phyloP scores from a whole-genome alignment of 1,140 invertebrate species.

The Panagrolaimus sp. region DNA sequence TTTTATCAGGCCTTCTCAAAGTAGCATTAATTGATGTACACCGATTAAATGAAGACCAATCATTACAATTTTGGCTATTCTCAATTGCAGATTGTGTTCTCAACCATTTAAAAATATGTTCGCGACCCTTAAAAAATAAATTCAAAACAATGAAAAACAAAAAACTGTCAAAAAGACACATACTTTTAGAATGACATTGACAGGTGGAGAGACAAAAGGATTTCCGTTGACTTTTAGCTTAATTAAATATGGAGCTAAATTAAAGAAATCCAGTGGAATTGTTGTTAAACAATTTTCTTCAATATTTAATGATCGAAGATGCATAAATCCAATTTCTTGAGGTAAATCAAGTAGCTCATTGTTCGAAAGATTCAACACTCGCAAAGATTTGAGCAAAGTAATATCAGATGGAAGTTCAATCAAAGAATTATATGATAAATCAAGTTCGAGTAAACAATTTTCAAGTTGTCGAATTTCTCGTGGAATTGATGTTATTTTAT shows the following conservation, averaged over 20 bases:
- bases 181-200: background rate
- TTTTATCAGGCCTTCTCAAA: conserved; percentile 11
- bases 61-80: background rate
- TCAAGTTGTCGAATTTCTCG: conserved; percentile 15
- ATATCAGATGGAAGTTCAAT: background rate
- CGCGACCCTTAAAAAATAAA: background rate
- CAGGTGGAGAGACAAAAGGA: conserved; percentile 5
- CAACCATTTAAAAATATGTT: conserved; percentile 21
- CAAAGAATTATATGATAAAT: background rate
- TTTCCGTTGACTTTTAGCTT: conserved; percentile 1
- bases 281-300: background rate
- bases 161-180: too few relatives aligned
- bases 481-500: background rate
- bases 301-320: background rate
- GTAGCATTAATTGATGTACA: conserved; percentile 14
- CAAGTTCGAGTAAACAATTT: conserved; percentile 16
- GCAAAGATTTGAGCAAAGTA: conserved; percentile 64
- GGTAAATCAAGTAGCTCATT: conserved; percentile 93
- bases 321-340: conserved; percentile 63
- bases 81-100: background rate
- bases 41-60: background rate
- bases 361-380: conserved; percentile 89
- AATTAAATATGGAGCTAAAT: background rate
- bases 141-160: too few relatives aligned
- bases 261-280: background rate